Evolutionary conservation across 2,797 vertebrate genomes (phyloP), one percentile per base, ranked within the genome.

Genomic region (Sebastes variabilis): DNA sequence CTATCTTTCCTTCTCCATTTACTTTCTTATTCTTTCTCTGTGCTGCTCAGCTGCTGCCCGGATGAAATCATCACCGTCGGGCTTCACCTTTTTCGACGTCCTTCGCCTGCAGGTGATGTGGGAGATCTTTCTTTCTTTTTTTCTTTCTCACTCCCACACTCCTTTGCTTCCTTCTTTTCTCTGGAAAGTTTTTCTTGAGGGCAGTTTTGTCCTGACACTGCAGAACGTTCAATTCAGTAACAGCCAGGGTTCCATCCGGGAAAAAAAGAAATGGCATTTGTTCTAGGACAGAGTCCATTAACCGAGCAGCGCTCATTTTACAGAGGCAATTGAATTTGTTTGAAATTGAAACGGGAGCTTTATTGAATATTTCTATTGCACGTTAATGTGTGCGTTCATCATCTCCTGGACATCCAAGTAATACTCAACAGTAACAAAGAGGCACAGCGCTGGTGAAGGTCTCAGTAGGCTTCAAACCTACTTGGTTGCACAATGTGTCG

Each of bases 131-230:
- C 55, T 54, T 22, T 36, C 13, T 46, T 24, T 25, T 52, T 69
- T 24, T 38, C 42, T 20, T 20, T 18, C 55, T 46, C 2, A 56
- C 66, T 75, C 61, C 38, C 20, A 64, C 18, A 64, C 71, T 77
- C 32, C 32, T 80, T 73, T 36, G 29, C 71, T 52, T 80, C 52
- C 54, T 16, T 77, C 77, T 34, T 22, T 36, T 36, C 59, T 72
- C 61, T 30, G 38, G 22, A 79, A 88, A 66, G 66, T 75, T 91
- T 84, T 84, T 84, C 81, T 81, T 5, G 30, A 34, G 62, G 78
- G 80, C 81, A 88, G 55, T 67, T 75, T 60, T 84, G 74, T 81
- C 42, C 72, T 67, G 60, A 81, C 68, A 8, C 76, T 34, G 78
- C 69, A 12, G 73, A 83, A 77, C 75, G 0, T 42, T 77, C 30